Percentiles rank a stretch among this genome's conserved stretches.
Conservation (phyloP, 2,797 vertebrate genomes). For the Sebastes melanostomus region DNA sequence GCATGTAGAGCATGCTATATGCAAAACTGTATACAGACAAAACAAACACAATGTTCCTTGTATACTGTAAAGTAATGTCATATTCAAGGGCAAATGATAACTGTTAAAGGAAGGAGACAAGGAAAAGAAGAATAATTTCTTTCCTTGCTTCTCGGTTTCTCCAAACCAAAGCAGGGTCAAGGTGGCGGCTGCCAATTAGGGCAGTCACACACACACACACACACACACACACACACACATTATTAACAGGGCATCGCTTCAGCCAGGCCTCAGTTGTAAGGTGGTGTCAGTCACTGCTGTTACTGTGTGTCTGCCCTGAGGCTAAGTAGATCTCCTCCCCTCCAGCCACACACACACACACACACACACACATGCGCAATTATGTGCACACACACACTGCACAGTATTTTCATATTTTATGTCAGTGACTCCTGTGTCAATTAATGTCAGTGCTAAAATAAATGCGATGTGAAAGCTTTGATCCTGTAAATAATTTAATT, state of each 20-base stretch:
- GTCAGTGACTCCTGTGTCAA: conserved; percentile 14
- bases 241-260: conserved; percentile 40
- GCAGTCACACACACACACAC: not conserved
- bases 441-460: conserved; percentile 20
- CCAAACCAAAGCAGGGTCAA: conserved; percentile 3
- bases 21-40: not conserved
- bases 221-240: conserved; percentile 5
- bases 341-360: not conserved
- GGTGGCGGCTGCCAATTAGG: conserved; percentile 44
- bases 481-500: conserved; percentile 29
- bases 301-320: conserved; percentile 33
- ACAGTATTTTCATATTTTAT: conserved; percentile 11
- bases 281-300: conserved; percentile 51
- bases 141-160: not conserved
- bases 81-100: not conserved
- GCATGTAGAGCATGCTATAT: not conserved
- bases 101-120: not conserved
- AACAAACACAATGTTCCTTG: not conserved
- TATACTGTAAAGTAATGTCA: not conserved
- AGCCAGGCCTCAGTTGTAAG: conserved; percentile 41
- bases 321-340: conserved; percentile 12
- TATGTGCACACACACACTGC: not conserved
- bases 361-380: not conserved
- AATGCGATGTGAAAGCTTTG: conserved; percentile 15
- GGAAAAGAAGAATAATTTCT: not conserved